Evolutionary conservation across 2,797 vertebrate species (phyloP).

Genomic region (Mormyrus hasselquistii): DNA sequence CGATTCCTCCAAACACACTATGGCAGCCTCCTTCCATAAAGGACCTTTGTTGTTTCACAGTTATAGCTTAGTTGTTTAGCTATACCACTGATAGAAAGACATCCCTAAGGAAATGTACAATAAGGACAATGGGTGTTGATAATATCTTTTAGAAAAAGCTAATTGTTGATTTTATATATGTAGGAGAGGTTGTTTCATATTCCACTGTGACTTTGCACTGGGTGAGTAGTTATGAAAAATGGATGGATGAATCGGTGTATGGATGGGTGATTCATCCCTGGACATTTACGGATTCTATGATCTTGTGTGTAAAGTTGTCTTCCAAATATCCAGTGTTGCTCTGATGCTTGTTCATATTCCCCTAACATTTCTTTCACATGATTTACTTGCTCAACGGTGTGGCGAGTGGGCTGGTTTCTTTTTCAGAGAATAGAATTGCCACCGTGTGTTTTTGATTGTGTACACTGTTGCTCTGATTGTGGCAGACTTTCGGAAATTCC

Average conservation of each 20-base stretch:
- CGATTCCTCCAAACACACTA: background rate
- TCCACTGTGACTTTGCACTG: background rate
- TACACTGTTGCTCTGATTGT: slow-evolving; percentile 10
- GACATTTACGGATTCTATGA: background rate
- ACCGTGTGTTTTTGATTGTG: slow-evolving; percentile 17
- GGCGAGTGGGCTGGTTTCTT: slow-evolving; percentile 14
- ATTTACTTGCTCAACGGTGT: slow-evolving; percentile 11
- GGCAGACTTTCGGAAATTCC: slow-evolving; percentile 23
- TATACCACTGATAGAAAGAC: background rate
- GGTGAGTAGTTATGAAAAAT: background rate
- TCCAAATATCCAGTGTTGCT: background rate
- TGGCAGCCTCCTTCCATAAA: background rate
- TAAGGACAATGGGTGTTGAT: background rate
- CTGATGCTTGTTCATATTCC: background rate
- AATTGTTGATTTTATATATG: background rate
- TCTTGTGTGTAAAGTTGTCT: background rate
- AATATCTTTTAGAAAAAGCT: background rate
- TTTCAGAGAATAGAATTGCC: background rate
- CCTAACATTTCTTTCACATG: slow-evolving; percentile 13
- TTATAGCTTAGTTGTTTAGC: background rate
- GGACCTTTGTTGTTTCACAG: background rate
- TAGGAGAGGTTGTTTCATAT: background rate
- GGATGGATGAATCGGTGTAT: background rate
- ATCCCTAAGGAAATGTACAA: background rate
- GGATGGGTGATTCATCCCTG: background rate